Evolutionary conservation across 2,888 invertebrate genomes (phyloP), one percentile per base, ranked within the genome.

Genomic region (Cheilosia grossa): DNA sequence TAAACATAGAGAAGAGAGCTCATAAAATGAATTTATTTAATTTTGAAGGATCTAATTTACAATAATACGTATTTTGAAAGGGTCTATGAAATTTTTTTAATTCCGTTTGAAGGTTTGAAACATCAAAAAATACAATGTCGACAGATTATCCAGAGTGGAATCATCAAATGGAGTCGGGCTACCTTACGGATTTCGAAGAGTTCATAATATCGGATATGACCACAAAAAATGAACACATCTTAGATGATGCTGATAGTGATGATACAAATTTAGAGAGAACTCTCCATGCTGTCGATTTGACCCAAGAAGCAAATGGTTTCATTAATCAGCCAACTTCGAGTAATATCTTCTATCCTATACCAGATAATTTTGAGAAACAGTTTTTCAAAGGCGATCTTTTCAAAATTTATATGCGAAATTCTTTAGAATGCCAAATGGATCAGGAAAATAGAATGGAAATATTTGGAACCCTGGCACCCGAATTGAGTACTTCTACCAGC

Each of bases 261-360:
- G 17, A 5, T n/a, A 47, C 7, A 9, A 19, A 19, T 13, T 56
- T 56, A 0, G 40, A 53, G 2, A 24, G 3, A 47, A 47, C 9
- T n/a, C 0, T 15, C 10, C 53, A 10, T 9, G 4, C 33, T 2
- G 51, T 27, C 5, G 56, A 88, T 53, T 59, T 80, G 2, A 42
- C 78, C 4, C 44, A 59, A 30, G 86, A 82, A 33, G 86, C 82
- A 1, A 66, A 59, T 19, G 58, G 73, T 27, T 87, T 87, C 19
- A 70, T 87, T 24, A 19, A 77, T 17, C 33, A 53, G n/a, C 86
- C 87, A 24, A 53, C 9, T 27, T 7, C n/a, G 4, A 66, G 66
- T 59, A 86, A 86, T 69, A 19, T 80, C 2, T 87, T 86, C 37
- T 82, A 82, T 63, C 86, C 87, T 0, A 79, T 70, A 61, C 33